phyloP scores from a whole-genome alignment of 2,888 invertebrate species.

The Neoaliturus tenellus region DNA sequence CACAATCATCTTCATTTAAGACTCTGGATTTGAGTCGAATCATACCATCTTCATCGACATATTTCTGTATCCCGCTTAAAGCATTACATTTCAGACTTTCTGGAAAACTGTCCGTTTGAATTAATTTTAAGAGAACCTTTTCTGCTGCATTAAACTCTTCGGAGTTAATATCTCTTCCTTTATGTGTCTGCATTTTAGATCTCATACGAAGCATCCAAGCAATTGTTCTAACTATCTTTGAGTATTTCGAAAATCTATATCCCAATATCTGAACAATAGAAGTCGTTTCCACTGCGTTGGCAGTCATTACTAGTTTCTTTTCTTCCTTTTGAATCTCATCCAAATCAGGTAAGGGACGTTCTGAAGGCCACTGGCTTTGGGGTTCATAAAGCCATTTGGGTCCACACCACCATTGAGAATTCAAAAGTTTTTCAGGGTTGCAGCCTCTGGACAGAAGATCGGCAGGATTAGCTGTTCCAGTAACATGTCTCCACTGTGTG shows the following conservation, averaged over 20 bases:
- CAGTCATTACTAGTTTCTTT: no score
- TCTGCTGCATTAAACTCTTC: no score
- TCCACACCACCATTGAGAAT: slow-evolving; percentile 68
- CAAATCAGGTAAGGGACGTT: slow-evolving; percentile 57
- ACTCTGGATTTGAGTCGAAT: background rate
- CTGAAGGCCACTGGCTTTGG: slow-evolving; percentile 3
- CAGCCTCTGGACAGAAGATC: slow-evolving; percentile 69
- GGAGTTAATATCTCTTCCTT: no score
- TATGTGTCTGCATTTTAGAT: background rate
- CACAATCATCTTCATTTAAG: background rate
- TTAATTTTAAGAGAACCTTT: background rate
- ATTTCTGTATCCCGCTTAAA: background rate
- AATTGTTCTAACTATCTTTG: background rate
- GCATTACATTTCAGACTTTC: background rate
- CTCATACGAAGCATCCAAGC: slow-evolving; percentile 5
- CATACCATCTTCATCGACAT: background rate
- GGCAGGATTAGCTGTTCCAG: slow-evolving; percentile 68
- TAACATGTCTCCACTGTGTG: slow-evolving; percentile 66
- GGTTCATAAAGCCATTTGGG: slow-evolving; percentile 66
- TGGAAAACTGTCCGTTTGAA: background rate
- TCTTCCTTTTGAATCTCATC: background rate
- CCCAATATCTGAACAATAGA: background rate
- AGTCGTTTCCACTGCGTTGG: no score
- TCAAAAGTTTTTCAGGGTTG: slow-evolving; percentile 62
- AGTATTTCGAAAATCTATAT: background rate